These are phyloP conservation scores for Diploscapter pachys DNA, from an alignment of 1,140 invertebrate genomes.

Conservation along the genomic window DNA sequence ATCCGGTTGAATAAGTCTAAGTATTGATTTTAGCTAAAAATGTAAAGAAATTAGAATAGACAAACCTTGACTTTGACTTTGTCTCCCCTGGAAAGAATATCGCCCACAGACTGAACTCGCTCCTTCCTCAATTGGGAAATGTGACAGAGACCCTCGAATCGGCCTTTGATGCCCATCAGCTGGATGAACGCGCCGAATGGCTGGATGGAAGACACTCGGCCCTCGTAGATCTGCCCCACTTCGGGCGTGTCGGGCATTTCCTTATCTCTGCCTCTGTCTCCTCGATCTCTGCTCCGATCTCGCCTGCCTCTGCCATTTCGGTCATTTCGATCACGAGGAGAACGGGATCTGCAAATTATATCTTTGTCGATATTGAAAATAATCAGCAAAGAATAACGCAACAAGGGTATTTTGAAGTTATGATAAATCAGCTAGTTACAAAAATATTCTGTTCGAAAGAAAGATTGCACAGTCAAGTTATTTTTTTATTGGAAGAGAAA, in stretches of 20 bases:
- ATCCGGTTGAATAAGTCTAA: too few species aligned
- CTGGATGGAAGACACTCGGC: constrained; percentile 89
- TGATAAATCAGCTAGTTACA: constrained; percentile 4
- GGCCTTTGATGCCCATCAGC: constrained; percentile 74
- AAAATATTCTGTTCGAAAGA: too few species aligned
- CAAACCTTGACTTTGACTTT: constrained; percentile 76
- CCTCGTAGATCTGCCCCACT: constrained; percentile 78
- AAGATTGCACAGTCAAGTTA: too few species aligned
- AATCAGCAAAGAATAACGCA: not conserved
- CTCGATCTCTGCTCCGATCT: constrained; percentile 50
- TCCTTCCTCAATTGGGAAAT: constrained; percentile 89
- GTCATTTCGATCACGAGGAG: constrained; percentile 47
- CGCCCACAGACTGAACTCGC: constrained; percentile 85
- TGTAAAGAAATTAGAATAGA: not conserved
- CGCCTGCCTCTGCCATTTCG: constrained; percentile 56
- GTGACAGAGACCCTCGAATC: constrained; percentile 93
- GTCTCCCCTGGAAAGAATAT: constrained; percentile 84
- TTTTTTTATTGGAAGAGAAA: too few species aligned
- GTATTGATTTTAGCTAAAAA: too few species aligned
- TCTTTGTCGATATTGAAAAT: not conserved
- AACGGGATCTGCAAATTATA: constrained; percentile 19
- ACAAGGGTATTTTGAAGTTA: not conserved
- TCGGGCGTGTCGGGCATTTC: constrained; percentile 61
- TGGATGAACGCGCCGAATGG: constrained; percentile 97
- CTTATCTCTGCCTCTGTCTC: constrained; percentile 33